phyloP scores from a whole-genome alignment of 2,888 invertebrate genomes.

The Drosophila quinaria region DNA sequence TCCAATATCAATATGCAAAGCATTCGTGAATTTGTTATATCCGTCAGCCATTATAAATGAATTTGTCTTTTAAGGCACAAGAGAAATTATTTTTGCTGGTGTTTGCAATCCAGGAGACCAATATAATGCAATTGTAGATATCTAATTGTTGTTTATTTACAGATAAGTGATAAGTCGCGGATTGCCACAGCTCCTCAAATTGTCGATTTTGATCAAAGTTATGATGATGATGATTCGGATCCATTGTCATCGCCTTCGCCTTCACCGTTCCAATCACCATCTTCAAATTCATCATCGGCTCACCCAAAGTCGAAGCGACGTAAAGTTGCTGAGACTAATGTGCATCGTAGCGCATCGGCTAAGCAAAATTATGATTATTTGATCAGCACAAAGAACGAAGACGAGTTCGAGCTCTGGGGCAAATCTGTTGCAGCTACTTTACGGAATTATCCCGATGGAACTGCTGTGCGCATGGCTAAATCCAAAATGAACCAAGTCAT shows the following conservation, averaged over 20 bases:
- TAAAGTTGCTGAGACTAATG: background rate
- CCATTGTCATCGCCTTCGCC: background rate
- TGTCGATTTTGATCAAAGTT: background rate
- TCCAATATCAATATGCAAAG: too few species aligned
- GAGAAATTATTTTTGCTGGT: background rate
- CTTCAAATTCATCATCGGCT: background rate
- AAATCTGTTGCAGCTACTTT: constrained; percentile 6
- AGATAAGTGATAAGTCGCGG: background rate
- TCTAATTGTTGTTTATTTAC: background rate
- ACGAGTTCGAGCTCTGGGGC: constrained; percentile 5
- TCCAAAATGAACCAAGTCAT: constrained; percentile 8
- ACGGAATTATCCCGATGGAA: background rate
- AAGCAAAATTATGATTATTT: background rate
- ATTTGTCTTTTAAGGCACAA: background rate
- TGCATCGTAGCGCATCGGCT: background rate
- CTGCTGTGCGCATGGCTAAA: constrained; percentile 7
- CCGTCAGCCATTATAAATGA: too few species aligned
- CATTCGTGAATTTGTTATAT: too few species aligned
- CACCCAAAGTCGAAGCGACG: background rate
- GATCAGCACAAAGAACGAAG: background rate
- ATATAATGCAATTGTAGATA: background rate
- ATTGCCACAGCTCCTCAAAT: background rate
- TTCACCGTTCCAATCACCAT: background rate
- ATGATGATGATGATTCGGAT: constrained; percentile 1
- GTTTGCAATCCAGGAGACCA: background rate